Evolutionary conservation across 2,113 vertebrate species (phyloP).

Genomic region (Camarhynchus parvulus): DNA sequence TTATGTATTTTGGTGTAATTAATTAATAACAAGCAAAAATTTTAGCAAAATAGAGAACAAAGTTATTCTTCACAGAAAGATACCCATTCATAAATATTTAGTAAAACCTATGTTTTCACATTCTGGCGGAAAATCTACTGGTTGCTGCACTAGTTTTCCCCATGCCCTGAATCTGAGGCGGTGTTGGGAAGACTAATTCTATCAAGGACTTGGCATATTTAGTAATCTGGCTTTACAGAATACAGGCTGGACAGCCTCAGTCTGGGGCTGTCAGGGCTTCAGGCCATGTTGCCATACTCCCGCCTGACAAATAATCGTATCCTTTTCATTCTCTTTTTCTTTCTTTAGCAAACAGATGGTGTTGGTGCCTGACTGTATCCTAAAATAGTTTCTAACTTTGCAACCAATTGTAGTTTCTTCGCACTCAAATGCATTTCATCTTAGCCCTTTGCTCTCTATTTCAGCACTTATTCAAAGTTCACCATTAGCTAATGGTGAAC

Average conservation of each 20-base stretch:
- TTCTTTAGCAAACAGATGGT: neutral
- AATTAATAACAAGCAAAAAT: neutral
- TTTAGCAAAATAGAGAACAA: neutral
- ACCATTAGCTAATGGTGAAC: neutral
- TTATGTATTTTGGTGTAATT: neutral
- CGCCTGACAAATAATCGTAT: neutral
- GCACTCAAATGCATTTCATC: neutral
- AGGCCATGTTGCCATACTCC: neutral
- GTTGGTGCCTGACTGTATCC: neutral
- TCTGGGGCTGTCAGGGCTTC: neutral
- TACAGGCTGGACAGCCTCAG: neutral
- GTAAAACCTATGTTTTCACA: neutral
- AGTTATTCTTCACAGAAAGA: neutral
- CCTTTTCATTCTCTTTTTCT: neutral
- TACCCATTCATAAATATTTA: neutral
- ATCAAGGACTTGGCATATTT: neutral
- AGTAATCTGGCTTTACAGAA: neutral
- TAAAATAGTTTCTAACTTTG: slow-evolving; percentile 7
- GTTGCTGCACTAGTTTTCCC: neutral
- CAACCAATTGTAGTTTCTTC: neutral
- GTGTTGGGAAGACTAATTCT: neutral
- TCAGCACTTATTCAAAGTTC: neutral
- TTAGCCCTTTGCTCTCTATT: neutral
- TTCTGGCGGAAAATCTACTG: neutral
- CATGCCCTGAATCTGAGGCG: neutral